phyloP scores from a whole-genome alignment of 1,140 invertebrate species.

The Papilio aristodemus region DNA sequence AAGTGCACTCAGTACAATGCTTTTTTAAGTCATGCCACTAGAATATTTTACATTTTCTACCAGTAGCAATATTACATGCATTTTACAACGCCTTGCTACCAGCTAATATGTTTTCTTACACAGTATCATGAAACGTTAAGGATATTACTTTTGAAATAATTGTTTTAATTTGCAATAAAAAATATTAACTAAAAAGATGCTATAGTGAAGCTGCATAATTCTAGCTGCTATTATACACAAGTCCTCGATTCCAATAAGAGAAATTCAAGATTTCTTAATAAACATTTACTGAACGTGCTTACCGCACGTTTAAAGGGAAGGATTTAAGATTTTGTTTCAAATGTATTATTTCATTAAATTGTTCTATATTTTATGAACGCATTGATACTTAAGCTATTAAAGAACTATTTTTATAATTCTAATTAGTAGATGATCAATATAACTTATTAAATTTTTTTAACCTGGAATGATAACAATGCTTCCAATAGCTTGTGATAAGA shows the following conservation, averaged over 20 bases:
- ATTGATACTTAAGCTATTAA: too few relatives aligned
- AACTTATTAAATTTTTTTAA: too few relatives aligned
- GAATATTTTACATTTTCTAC: conserved; percentile 7
- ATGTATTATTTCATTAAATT: too few relatives aligned
- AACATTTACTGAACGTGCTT: neutral
- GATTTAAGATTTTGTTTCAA: neutral
- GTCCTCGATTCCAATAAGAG: neutral
- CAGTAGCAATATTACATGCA: conserved; percentile 14
- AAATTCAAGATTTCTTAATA: neutral
- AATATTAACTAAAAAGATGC: too few relatives aligned
- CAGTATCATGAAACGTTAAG: neutral
- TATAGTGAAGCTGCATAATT: too few relatives aligned
- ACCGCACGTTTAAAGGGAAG: neutral
- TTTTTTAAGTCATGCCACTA: conserved; percentile 19
- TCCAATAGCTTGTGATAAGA: too few relatives aligned
- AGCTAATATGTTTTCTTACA: neutral
- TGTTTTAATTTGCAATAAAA: neutral
- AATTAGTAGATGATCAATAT: too few relatives aligned
- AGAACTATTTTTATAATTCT: too few relatives aligned
- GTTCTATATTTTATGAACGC: too few relatives aligned
- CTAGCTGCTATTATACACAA: too few relatives aligned
- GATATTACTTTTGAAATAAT: conserved; percentile 3
- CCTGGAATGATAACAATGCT: too few relatives aligned
- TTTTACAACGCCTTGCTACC: conserved; percentile 8
- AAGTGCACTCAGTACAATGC: conserved; percentile 13